These are phyloP conservation scores for Egretta garzetta DNA, from an alignment of 2,113 vertebrate species.

Conservation along the genomic window DNA sequence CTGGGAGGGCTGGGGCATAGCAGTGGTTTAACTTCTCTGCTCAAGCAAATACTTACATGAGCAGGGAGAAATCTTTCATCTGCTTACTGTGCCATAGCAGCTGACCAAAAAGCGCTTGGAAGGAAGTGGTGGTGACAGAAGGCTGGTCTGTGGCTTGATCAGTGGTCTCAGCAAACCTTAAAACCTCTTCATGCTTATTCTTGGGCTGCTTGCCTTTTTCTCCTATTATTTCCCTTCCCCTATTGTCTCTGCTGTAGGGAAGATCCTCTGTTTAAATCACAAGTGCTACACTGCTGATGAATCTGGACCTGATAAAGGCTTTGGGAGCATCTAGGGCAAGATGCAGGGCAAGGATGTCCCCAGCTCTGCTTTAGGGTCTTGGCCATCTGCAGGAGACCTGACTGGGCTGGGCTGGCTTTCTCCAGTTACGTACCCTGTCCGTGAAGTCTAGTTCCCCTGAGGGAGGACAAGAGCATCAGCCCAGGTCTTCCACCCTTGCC, in stretches of 20 bases:
- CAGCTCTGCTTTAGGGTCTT: background rate
- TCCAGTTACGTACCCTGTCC: too few relatives aligned
- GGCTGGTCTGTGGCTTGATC: background rate
- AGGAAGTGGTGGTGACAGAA: background rate
- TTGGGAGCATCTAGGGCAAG: background rate
- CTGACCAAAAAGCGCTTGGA: too few relatives aligned
- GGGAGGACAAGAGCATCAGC: background rate
- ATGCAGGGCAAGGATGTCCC: background rate
- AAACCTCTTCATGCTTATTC: background rate
- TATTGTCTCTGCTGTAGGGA: too few relatives aligned
- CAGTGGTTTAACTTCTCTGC: background rate
- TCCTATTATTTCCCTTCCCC: background rate
- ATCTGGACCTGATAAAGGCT: background rate
- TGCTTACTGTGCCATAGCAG: background rate
- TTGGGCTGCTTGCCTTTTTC: background rate
- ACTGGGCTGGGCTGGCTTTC: background rate
- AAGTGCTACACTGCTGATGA: too few relatives aligned
- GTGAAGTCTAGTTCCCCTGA: background rate
- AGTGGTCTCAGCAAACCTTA: background rate
- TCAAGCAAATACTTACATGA: background rate
- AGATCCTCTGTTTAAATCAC: background rate
- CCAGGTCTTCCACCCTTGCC: background rate
- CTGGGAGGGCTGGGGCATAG: background rate
- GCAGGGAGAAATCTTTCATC: background rate
- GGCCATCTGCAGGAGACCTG: background rate